A percentile compares a stretch with the other conserved stretches of the same genome.
Evolutionary conservation across 2,888 invertebrate species (phyloP).

Genomic region (Colostygia pectinataria): DNA sequence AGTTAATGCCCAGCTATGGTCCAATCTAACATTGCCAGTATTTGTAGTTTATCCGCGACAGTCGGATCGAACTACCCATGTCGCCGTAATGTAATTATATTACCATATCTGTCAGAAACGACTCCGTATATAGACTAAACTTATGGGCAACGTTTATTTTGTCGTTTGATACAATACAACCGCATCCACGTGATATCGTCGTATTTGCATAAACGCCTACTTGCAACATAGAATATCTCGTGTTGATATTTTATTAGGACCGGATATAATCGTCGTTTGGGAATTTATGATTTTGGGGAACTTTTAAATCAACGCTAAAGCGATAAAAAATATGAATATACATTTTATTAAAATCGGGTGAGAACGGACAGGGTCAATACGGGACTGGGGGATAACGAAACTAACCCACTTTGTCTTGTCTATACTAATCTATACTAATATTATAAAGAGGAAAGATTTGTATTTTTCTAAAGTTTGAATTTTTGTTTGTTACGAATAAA

Average conservation of each 20-base stretch:
- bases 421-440: too few relatives aligned
- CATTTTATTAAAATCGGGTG: too few relatives aligned
- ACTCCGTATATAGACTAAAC: conserved; percentile 20
- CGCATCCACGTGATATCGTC: conserved; percentile 8
- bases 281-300: background rate
- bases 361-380: too few relatives aligned
- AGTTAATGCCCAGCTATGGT: too few relatives aligned
- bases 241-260: conserved; percentile 8
- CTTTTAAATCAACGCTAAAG: too few relatives aligned
- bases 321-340: too few relatives aligned
- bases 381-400: too few relatives aligned
- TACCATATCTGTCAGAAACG: conserved; percentile 26
- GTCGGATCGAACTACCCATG: conserved; percentile 7
- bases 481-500: too few relatives aligned
- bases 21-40: background rate
- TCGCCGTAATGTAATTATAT: conserved; percentile 26
- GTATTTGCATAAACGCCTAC: conserved; percentile 23
- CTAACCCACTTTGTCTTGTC: too few relatives aligned
- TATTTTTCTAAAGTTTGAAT: too few relatives aligned
- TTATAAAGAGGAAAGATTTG: too few relatives aligned
- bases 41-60: background rate
- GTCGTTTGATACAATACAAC: conserved; percentile 12
- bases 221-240: background rate
- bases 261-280: conserved; percentile 17
- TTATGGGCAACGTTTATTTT: conserved; percentile 22